A percentile compares a stretch with the other conserved stretches of the same genome.
These are phyloP conservation scores for Bryconaethiops microstoma DNA, from an alignment of 2,797 vertebrate genomes.

Conservation along the genomic window DNA sequence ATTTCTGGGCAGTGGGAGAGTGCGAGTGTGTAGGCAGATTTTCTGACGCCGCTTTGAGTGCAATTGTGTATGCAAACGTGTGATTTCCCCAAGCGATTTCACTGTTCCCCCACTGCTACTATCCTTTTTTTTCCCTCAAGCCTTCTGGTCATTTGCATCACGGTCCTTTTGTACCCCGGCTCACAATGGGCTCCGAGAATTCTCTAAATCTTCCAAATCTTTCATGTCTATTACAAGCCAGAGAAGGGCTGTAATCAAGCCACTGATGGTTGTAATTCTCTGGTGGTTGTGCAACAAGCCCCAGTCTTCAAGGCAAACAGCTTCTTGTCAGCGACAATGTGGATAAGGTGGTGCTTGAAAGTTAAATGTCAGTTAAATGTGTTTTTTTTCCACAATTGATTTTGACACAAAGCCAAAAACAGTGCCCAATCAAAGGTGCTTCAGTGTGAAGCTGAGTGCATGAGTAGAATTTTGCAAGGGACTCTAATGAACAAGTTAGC, in stretches of 20 bases:
- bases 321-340: neutral
- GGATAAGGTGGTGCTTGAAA: neutral
- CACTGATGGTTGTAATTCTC: conserved; percentile 22
- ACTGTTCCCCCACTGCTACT: conserved; percentile 4
- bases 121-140: conserved; percentile 14
- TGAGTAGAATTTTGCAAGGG: conserved; percentile 15
- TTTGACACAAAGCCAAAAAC: conserved; percentile 12
- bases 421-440: neutral
- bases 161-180: conserved; percentile 13
- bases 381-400: neutral
- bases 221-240: conserved; percentile 28
- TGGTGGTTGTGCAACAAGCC: conserved; percentile 9
- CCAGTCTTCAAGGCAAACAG: neutral
- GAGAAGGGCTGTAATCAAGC: conserved; percentile 33
- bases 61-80: conserved; percentile 45
- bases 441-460: neutral
- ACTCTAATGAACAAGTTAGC: conserved; percentile 38
- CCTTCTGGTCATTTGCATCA: conserved; percentile 37
- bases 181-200: conserved; percentile 30
- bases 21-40: conserved; percentile 45
- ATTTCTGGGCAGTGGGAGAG: conserved; percentile 63
- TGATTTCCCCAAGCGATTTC: conserved; percentile 18
- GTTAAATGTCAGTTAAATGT: conserved; percentile 6
- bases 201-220: conserved; percentile 31
- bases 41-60: conserved; percentile 56